Evolutionary conservation across 1,140 invertebrate species (phyloP).

Genomic region (Andricus grossulariae): DNA sequence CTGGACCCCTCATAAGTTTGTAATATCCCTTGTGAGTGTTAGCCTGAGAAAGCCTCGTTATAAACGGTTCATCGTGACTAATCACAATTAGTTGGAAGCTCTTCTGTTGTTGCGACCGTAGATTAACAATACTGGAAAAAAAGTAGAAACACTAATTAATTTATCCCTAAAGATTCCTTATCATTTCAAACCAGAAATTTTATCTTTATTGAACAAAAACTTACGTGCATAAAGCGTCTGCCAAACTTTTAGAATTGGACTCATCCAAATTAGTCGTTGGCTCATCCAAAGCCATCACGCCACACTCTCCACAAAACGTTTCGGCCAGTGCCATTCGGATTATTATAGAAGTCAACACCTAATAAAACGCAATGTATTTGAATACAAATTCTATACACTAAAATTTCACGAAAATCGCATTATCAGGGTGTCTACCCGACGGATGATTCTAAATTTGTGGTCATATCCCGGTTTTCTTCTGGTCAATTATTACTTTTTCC

Average conservation of each 20-base stretch:
- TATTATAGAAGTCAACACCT: conserved; percentile 92
- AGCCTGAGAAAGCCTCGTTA: neutral
- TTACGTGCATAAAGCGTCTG: conserved; percentile 86
- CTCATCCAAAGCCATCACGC: conserved; percentile 97
- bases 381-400: neutral
- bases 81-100: conserved; percentile 98
- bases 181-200: no score
- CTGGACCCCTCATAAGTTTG: neutral
- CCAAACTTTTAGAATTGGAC: conserved; percentile 92
- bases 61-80: conserved; percentile 89
- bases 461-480: no score
- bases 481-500: no score
- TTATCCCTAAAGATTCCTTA: conserved; percentile 28
- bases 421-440: no score
- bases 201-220: conserved; percentile 42
- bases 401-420: neutral
- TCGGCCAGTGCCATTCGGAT: conserved; percentile 98
- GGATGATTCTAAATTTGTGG: no score
- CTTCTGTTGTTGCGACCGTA: conserved; percentile 79
- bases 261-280: conserved; percentile 98
- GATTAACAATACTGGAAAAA: conserved; percentile 78
- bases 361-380: conserved; percentile 41
- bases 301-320: conserved; percentile 94
- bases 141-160: conserved; percentile 25
- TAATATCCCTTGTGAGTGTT: neutral